Evolutionary conservation across 1,140 invertebrate species (phyloP), one percentile per base, ranked within the genome.

Genomic region (Colletes latitarsis): DNA sequence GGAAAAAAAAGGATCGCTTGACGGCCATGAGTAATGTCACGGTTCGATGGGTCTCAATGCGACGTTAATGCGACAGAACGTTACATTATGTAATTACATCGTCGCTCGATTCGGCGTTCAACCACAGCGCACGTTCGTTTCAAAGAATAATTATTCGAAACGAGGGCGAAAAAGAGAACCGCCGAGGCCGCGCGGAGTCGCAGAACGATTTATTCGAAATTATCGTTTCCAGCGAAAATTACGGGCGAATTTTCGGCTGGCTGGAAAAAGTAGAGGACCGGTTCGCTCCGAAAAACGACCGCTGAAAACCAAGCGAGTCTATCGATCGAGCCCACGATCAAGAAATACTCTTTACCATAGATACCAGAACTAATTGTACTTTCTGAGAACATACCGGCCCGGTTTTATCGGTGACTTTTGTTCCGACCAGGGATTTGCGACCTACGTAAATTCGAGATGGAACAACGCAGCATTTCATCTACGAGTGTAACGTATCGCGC

Each of bases 61-160:
- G 75, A 76, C 46, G 69, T 64, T 64, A 66, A 80, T 53, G 41
- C 62, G 49, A 30, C 68, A 17, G 14, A 62, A 62, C 63, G 58
- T 66, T 60, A 81, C 71, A 49, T 67, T 67, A 39, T 53, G 41
- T 67, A 64, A 66, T 64, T 71, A 72, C 77, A 12, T 55, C 30
- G 63, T 15, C 52, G 30, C 62, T 67, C 72, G 60, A 43, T 46
- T 76, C 55, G 12, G 21, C 52, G 53, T 70, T 57, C 68, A 49
- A 70, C 15, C 49, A 17, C 60, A 21, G 1, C n/a, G 8, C 30
- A 6, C 17, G 60, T 30, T 8, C 72, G 10, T 55, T 39, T 21
- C 49, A 15, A 72, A 21, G 41, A 60, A 60, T 46, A 60, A 60
- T 60, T 60, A 72, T 58, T 43, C 43, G 4, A n/a, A 10, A 19